Percentiles rank a stretch among this genome's conserved stretches.
Evolutionary conservation across 1,140 invertebrate species (phyloP).

Genomic region (Bathynomus jamesi): DNA sequence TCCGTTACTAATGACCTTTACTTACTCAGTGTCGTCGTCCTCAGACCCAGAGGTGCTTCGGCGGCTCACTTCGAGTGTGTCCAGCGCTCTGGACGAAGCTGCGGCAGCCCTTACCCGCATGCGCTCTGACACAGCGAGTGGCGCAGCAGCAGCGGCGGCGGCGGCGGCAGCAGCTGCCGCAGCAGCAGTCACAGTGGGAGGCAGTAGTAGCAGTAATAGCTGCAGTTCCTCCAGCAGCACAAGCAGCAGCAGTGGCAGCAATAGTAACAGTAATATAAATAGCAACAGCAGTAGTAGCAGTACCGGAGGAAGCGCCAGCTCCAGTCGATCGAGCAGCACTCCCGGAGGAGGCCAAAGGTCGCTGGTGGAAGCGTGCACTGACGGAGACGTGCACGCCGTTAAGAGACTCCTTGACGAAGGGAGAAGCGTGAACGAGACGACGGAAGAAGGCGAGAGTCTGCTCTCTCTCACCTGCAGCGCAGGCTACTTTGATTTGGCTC

Average conservation of each 20-base stretch:
- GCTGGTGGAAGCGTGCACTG: conserved; percentile 78
- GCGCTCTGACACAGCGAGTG: conserved; percentile 64
- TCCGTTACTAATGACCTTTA: no score
- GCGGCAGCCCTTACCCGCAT: conserved; percentile 89
- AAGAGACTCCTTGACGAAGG: conserved; percentile 73
- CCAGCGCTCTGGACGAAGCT: conserved; percentile 89
- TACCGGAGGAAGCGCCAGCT: not conserved
- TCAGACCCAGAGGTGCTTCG: conserved; percentile 48
- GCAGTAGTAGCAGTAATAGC: conserved; percentile 8
- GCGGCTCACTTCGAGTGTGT: conserved; percentile 52
- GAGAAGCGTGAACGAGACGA: conserved; percentile 76
- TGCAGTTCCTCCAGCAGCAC: conserved; percentile 43
- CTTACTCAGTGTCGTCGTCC: conserved; percentile 49
- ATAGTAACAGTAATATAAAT: conserved; percentile 24
- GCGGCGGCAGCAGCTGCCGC: conserved; percentile 22
- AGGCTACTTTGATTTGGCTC: conserved; percentile 86
- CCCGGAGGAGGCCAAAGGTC: conserved; percentile 31
- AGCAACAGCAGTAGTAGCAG: conserved; percentile 30
- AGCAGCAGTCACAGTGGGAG: conserved; percentile 22
- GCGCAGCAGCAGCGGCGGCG: conserved; percentile 24
- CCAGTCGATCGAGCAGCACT: conserved; percentile 42
- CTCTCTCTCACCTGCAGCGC: conserved; percentile 86
- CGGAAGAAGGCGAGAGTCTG: conserved; percentile 85
- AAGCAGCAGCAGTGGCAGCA: conserved; percentile 35
- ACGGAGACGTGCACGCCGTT: conserved; percentile 85